Conservation (phyloP, 2,113 vertebrate genomes). For the Odocoileus hemionus region DNA sequence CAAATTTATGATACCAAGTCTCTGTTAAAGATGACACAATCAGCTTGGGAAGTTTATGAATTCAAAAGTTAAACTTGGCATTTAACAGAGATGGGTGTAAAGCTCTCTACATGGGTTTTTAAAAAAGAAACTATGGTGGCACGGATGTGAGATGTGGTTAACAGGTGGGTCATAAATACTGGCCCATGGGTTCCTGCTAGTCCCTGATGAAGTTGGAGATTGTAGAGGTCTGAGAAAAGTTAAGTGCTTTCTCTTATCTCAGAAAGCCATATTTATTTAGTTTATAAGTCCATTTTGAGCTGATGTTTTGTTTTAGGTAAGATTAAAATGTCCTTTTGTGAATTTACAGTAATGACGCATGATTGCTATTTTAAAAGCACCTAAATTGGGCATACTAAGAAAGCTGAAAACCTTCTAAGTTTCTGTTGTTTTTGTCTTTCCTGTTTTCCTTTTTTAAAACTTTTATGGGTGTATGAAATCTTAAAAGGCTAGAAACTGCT, state of each 20-base stretch:
- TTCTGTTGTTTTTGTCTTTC: neutral
- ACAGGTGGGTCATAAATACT: neutral
- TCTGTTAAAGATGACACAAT: neutral
- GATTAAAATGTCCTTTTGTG: constrained; percentile 11
- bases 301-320: constrained; percentile 10
- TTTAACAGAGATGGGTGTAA: neutral
- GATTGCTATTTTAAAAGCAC: neutral
- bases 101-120: neutral
- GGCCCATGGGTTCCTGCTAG: neutral
- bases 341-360: neutral
- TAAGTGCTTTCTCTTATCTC: neutral
- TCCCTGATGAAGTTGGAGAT: neutral
- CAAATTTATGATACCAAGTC: neutral
- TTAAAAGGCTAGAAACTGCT: neutral
- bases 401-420: neutral
- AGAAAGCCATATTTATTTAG: neutral
- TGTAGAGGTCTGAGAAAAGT: neutral
- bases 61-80: neutral
- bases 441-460: neutral
- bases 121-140: neutral
- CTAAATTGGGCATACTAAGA: neutral
- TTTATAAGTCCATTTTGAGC: neutral
- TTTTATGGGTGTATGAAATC: neutral
- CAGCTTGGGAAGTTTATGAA: neutral
- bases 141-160: neutral